A percentile compares a stretch with the other conserved stretches of the same genome.
Evolutionary conservation across 2,113 vertebrate genomes (phyloP).

Genomic region (Todiramphus chloris): DNA sequence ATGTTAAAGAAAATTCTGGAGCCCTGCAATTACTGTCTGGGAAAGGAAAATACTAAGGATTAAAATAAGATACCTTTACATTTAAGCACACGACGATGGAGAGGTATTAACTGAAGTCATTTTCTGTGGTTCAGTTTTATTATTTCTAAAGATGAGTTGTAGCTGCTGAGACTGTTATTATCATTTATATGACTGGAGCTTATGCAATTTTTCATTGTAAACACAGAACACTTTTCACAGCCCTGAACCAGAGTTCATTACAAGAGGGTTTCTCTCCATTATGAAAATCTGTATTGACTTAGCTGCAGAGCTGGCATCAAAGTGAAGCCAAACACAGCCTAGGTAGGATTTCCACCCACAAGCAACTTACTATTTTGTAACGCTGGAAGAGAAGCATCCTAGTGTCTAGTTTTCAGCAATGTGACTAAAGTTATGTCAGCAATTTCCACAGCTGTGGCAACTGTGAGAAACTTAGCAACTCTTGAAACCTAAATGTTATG

Average conservation of each 20-base stretch:
- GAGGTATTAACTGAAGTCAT: background rate
- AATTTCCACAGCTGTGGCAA: background rate
- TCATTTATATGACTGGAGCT: background rate
- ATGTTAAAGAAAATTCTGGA: background rate
- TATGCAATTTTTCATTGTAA: background rate
- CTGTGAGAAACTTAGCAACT: background rate
- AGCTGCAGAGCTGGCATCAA: background rate
- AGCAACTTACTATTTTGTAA: background rate
- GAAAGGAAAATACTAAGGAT: background rate
- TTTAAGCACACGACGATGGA: background rate
- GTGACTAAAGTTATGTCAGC: background rate
- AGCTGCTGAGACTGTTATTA: background rate
- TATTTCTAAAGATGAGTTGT: background rate
- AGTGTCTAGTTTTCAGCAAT: background rate
- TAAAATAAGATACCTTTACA: background rate
- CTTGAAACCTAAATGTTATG: background rate
- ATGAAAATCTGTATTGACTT: background rate
- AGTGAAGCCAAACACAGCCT: background rate
- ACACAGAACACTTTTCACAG: background rate
- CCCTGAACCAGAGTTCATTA: background rate
- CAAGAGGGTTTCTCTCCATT: background rate
- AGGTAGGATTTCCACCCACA: background rate
- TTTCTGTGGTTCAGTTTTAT: background rate
- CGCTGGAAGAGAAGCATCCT: background rate
- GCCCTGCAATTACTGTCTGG: background rate